Base-by-base conservation (phyloP, 2,888 invertebrate species). In the Cyrtodaria siliqua region DNA sequence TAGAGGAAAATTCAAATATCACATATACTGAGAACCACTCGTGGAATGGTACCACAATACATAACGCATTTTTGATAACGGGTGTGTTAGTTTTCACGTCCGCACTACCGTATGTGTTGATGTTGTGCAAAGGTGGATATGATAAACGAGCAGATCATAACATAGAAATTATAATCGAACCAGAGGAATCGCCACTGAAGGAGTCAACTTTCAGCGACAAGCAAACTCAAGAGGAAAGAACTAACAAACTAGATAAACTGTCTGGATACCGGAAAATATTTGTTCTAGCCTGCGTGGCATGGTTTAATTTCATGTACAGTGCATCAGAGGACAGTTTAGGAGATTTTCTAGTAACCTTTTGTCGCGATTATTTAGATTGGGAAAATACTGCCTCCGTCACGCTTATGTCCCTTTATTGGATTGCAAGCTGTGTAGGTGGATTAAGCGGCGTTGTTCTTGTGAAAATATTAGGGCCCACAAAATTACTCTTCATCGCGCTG, bases 371-470 rank as follows among this genome's bases (percentile, higher is more conserved):
- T 26, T 40, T 71, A 20, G 42, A 63, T 2, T 71, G 71, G 71
- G 42, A 38, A 16, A 63, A 57, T 18, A 38, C 27, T 12, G 8
- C 29, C 14, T 18, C 63, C 2, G 71, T 63, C 0, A 24, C 44
- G 16, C 20, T 71, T 18, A 27, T 42, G 14, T 44, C 71, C 16
- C 38, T 71, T 9, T 71, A 71, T 57, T 71, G 71, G 71, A 26
- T 29, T 12, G 33, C 57, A 6, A 63, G 71, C 27, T 62, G 62
- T 42, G 23, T 71, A 2, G 63, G 63, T 3, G 71, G 71, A 20
- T 2, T 71, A n/a, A 8, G 33, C 9, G 71, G 62, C 18, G 24
- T 71, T 12, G 29, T 63, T 18, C 6, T 71, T 8, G 57, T 71
- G 2, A 33, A 56, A 49, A 16, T 40, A 9, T 27, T 38, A n/a